phyloP scores from a whole-genome alignment of 2,797 vertebrate genomes.

The Babyrousa celebensis region DNA sequence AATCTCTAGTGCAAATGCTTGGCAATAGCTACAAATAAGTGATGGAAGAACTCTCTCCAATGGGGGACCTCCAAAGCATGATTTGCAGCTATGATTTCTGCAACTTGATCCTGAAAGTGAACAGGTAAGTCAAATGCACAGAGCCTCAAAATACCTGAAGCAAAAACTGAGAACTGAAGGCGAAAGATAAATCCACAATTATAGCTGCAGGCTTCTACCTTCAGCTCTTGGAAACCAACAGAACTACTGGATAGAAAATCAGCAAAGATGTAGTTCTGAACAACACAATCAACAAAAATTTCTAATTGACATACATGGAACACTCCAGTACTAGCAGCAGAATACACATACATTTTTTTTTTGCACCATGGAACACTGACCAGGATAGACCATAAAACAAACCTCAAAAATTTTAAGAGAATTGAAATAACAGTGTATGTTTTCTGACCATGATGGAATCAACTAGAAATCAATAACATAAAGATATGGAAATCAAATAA shows the following conservation, averaged over 20 bases:
- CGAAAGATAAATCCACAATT: neutral
- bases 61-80: neutral
- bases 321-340: neutral
- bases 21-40: neutral
- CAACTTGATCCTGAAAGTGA: neutral
- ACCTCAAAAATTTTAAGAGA: neutral
- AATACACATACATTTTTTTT: neutral
- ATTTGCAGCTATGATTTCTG: neutral
- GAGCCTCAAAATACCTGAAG: neutral
- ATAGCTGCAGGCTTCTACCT: neutral
- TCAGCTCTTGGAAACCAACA: neutral
- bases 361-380: neutral
- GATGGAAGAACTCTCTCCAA: neutral
- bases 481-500: neutral
- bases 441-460: neutral
- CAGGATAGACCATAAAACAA: neutral
- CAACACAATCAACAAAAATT: neutral
- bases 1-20: neutral
- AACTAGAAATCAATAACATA: slow-evolving; percentile 29
- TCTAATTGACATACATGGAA: neutral
- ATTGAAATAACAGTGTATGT: neutral
- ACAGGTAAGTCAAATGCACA: neutral
- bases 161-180: neutral
- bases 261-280: neutral
- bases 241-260: neutral